phyloP scores from a whole-genome alignment of 2,113 vertebrate species.

The Halcyon senegalensis region DNA sequence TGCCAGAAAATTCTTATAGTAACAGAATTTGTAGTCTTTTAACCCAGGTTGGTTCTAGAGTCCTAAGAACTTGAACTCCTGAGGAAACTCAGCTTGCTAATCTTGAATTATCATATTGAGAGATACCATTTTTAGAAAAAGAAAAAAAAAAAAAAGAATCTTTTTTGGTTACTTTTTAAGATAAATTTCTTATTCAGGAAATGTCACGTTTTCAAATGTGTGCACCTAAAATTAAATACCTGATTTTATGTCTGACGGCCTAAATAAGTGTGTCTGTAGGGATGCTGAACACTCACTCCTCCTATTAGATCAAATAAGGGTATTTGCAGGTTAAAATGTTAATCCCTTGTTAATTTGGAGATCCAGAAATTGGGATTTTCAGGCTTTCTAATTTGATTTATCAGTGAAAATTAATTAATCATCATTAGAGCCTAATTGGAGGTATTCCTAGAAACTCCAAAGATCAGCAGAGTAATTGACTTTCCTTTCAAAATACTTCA shows the following conservation, averaged over 20 bases:
- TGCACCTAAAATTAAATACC: not conserved
- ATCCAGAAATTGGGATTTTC: not conserved
- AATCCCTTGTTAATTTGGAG: not conserved
- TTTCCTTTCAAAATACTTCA: not conserved
- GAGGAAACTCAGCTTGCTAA: not conserved
- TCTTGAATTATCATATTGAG: not conserved
- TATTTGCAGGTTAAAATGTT: not conserved
- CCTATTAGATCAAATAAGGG: not conserved
- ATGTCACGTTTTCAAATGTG: not conserved
- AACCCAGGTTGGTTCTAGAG: not conserved
- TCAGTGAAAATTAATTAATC: not conserved
- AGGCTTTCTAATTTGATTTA: not conserved
- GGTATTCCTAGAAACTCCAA: not conserved
- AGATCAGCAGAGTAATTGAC: not conserved
- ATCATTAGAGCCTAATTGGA: not conserved
- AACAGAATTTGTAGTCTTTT: not conserved
- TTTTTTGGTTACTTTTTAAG: not conserved
- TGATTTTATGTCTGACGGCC: not conserved
- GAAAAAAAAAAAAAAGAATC: not conserved
- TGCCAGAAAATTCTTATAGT: not conserved
- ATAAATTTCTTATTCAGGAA: not conserved
- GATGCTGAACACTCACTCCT: not conserved
- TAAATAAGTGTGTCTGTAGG: not conserved
- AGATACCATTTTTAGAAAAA: fast-evolving
- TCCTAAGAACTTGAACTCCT: not conserved